Evolutionary conservation across 2,113 vertebrate species (phyloP).

Genomic region (Lathamus discolor): DNA sequence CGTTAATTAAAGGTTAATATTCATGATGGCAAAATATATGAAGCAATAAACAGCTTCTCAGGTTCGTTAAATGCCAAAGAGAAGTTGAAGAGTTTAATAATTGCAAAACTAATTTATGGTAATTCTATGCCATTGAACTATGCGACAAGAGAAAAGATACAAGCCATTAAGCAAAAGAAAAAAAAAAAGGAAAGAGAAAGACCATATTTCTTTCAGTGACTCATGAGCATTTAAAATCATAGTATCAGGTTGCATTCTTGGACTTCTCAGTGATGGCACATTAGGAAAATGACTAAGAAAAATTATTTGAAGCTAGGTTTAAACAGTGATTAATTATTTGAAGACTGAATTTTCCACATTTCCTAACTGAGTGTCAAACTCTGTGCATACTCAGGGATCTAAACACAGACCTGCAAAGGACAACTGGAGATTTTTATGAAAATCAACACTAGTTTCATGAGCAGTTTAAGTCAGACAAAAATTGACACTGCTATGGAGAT

Average conservation of each 20-base stretch:
- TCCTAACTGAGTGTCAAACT: neutral
- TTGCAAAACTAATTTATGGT: neutral
- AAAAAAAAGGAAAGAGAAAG: neutral
- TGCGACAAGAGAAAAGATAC: neutral
- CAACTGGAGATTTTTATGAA: neutral
- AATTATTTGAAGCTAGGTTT: neutral
- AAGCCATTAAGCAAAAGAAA: neutral
- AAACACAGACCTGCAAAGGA: neutral
- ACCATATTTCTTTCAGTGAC: neutral
- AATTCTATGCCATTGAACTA: neutral
- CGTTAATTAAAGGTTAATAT: constrained; percentile 17
- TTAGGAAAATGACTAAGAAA: neutral
- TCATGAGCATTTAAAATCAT: neutral
- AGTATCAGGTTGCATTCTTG: neutral
- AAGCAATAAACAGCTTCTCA: constrained; percentile 42
- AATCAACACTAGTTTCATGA: neutral
- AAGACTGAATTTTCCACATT: neutral
- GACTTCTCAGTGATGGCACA: neutral
- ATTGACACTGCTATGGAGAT: neutral
- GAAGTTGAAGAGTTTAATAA: constrained; percentile 10
- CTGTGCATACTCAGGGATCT: neutral
- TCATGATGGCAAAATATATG: neutral
- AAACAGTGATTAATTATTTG: neutral
- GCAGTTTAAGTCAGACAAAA: neutral
- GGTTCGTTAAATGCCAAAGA: neutral